Percentiles rank a stretch among this genome's conserved stretches.
These are phyloP conservation scores for Aphelinus certus DNA, from an alignment of 1,140 invertebrate genomes.

Conservation along the genomic window DNA sequence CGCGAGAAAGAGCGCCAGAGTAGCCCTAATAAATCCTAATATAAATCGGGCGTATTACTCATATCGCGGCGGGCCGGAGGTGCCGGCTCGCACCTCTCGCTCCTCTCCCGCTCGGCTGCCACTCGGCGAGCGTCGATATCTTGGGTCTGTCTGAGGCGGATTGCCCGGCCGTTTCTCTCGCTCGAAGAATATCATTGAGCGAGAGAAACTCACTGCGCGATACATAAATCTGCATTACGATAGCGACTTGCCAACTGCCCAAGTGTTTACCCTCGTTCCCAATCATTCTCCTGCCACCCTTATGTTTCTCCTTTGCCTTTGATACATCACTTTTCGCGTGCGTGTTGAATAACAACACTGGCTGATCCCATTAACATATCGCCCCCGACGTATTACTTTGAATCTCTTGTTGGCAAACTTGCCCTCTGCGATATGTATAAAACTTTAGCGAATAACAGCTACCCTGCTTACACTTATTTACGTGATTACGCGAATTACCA, in stretches of 20 bases:
- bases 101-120: not conserved
- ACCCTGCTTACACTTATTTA: too few relatives aligned
- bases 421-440: too few relatives aligned
- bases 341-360: conserved; percentile 8
- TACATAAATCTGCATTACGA: conserved; percentile 22
- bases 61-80: conserved; percentile 49
- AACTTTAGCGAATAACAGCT: too few relatives aligned
- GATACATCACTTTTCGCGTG: conserved; percentile 4
- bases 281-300: not conserved
- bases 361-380: conserved; percentile 1
- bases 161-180: not conserved
- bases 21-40: conserved; percentile 64
- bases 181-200: conserved; percentile 9
- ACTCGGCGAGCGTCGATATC: not conserved
- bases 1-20: conserved; percentile 43
- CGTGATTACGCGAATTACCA: too few relatives aligned
- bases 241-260: not conserved
- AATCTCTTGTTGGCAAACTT: too few relatives aligned
- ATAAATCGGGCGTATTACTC: conserved; percentile 63
- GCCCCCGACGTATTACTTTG: not conserved
- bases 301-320: not conserved
- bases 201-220: not conserved
- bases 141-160: too few relatives aligned
- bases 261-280: conserved; percentile 10
- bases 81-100: conserved; percentile 41